These are phyloP conservation scores for Tapirus terrestris DNA, from an alignment of 2,113 vertebrate species.

Conservation along the genomic window DNA sequence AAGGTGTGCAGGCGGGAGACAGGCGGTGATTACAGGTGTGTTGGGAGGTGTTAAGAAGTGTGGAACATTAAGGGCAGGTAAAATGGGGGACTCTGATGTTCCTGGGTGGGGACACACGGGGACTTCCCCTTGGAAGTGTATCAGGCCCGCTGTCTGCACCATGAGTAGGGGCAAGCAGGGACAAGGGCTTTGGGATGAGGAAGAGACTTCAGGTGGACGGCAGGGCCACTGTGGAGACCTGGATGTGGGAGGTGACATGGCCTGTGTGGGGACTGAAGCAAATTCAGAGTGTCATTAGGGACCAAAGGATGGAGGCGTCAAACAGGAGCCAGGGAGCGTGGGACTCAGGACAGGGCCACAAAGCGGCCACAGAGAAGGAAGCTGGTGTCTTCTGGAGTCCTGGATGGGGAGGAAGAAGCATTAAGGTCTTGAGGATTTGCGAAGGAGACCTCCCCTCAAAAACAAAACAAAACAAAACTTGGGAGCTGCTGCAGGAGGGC, in stretches of 20 bases:
- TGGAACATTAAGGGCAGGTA: background rate
- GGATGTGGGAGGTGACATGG: background rate
- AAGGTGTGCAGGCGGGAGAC: background rate
- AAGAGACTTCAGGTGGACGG: background rate
- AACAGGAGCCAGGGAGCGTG: background rate
- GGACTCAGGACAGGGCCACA: too few relatives aligned
- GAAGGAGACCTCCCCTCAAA: background rate
- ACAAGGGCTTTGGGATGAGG: background rate
- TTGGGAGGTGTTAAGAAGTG: background rate
- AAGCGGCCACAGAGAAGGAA: background rate
- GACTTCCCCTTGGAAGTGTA: accelerated
- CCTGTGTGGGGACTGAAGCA: background rate
- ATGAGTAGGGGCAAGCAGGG: background rate
- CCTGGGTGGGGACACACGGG: accelerated
- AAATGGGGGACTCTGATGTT: background rate
- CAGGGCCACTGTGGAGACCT: accelerated
- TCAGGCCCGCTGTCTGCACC: accelerated
- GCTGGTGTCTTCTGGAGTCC: background rate
- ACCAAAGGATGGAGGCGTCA: background rate
- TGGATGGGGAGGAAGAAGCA: background rate
- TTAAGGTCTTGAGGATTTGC: background rate
- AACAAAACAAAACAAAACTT: background rate
- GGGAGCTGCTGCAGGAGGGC: background rate
- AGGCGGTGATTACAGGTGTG: background rate
- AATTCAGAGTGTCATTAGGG: background rate